Base-by-base conservation (phyloP, 2,797 vertebrate genomes). In the Mus minutoides region DNA sequence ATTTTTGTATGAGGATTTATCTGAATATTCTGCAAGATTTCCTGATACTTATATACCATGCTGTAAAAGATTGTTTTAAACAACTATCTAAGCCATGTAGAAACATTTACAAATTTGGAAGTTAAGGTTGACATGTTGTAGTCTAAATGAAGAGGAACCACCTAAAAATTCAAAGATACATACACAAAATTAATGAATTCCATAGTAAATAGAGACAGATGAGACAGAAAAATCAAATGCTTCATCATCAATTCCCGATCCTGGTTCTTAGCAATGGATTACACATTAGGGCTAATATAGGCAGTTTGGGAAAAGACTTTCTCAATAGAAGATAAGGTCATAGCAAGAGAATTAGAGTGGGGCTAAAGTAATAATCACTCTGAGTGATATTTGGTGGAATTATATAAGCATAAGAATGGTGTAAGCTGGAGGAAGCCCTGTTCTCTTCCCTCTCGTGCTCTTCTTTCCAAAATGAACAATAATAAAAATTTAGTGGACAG, bases 401-500 rank as follows among this genome's bases (percentile, higher is more conserved):
- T n/a, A 54, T 26, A 37, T 52, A 37, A 86, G 24, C 7, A 71
- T 54, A 69, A 49, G 43, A 67, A 24, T 86, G 34, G 6, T 16
- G 3, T 71, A 21, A 52, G 13, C 13, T 54, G 34, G 0, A 24
- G 46, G 7, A 56, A n/a, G 12, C 3, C 2, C 6, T 34, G 29
- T 5, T n/a, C n/a, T 1, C 19, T 64, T 8, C 24, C 9, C 1
- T 11, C 11, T 64, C 10, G 4, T n/a, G 34, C 17, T 22, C 40
- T 4, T 3, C 54, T 9, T 76, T 69, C 4, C 6, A 73, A 87
- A 77, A 3, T 16, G 80, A 14, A 73, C 1, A 79, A 94, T 26
- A 37, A 1, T 34, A 91, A 37, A 77, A n/a, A 19, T 11, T n/a
- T 4, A 69, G 4, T 6, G 84, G 11, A 58, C 2, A 62, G 13